Percentiles rank a stretch among this genome's conserved stretches.
phyloP scores from a whole-genome alignment of 2,888 invertebrate species.

The Lasioglossum pauxillum region DNA sequence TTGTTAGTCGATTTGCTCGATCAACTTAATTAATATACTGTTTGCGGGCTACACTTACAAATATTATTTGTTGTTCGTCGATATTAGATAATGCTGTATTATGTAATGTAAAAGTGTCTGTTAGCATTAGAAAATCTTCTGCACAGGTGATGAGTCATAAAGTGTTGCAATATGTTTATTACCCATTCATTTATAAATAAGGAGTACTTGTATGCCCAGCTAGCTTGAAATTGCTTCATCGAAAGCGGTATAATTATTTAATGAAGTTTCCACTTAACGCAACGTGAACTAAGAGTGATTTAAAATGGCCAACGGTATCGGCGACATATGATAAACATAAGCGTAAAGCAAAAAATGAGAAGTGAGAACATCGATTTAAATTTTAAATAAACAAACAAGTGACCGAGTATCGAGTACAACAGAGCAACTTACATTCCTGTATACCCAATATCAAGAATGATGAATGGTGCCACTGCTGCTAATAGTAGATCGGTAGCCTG shows the following conservation, averaged over 20 bases:
- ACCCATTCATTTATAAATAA: not conserved
- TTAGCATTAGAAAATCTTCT: constrained; percentile 2
- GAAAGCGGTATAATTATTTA: not conserved
- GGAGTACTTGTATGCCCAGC: not conserved
- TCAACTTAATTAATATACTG: not conserved
- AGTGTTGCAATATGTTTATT: not conserved
- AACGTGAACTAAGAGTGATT: not conserved
- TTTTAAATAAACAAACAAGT: constrained; percentile 21
- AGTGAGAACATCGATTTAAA: constrained; percentile 23
- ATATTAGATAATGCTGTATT: not conserved
- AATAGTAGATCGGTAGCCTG: constrained; percentile 78
- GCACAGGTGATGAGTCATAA: not conserved
- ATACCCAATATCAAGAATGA: constrained; percentile 82
- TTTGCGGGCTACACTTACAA: not conserved
- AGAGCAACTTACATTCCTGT: constrained; percentile 81
- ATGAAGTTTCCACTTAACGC: not conserved
- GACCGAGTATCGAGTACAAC: constrained; percentile 40
- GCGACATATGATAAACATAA: not conserved
- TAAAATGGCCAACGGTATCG: not conserved
- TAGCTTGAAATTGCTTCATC: not conserved
- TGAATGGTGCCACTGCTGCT: constrained; percentile 78
- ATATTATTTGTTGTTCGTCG: not conserved
- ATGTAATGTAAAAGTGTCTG: not conserved
- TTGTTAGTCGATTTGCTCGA: not conserved
- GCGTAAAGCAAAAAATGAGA: not conserved